phyloP scores from a whole-genome alignment of 2,797 vertebrate genomes.

The Notamacropus eugenii region DNA sequence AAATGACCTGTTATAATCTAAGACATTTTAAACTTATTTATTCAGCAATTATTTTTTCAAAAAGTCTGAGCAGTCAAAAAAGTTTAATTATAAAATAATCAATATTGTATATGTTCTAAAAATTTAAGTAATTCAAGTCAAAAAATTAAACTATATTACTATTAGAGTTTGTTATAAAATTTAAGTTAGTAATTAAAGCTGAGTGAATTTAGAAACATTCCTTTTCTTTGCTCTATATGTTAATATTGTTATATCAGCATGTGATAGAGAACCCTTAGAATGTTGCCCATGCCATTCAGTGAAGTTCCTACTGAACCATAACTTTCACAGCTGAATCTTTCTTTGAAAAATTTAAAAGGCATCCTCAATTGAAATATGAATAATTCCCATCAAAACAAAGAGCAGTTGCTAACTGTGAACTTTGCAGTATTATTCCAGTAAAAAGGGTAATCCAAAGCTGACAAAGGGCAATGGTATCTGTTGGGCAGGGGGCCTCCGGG shows the following conservation, averaged over 20 bases:
- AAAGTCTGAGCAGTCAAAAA: conserved; percentile 36
- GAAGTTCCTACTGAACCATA: conserved; percentile 21
- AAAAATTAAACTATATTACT: conserved; percentile 29
- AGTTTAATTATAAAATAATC: conserved; percentile 52
- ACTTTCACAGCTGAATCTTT: neutral
- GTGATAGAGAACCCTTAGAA: conserved; percentile 74
- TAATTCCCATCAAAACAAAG: neutral
- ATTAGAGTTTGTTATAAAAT: conserved; percentile 36
- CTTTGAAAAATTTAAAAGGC: conserved; percentile 24
- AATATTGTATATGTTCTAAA: conserved; percentile 39
- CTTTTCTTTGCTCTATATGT: conserved; percentile 37
- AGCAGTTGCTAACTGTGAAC: fast-evolving
- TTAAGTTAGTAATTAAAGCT: conserved; percentile 33
- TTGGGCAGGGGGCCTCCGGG: neutral
- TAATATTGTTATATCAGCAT: conserved; percentile 16
- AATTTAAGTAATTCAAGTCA: conserved; percentile 38
- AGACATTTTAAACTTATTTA: conserved; percentile 22
- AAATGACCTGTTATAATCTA: neutral
- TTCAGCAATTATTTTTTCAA: conserved; percentile 37
- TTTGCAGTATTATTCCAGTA: conserved; percentile 39
- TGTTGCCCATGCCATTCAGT: conserved; percentile 38
- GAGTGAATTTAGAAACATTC: conserved; percentile 42
- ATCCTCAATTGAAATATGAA: conserved; percentile 13
- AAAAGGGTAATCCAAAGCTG: conserved; percentile 15
- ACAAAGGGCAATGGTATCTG: conserved; percentile 17